Evolutionary conservation across 2,797 vertebrate genomes (phyloP), one percentile per base, ranked within the genome.

Genomic region (Sardinella longiceps): DNA sequence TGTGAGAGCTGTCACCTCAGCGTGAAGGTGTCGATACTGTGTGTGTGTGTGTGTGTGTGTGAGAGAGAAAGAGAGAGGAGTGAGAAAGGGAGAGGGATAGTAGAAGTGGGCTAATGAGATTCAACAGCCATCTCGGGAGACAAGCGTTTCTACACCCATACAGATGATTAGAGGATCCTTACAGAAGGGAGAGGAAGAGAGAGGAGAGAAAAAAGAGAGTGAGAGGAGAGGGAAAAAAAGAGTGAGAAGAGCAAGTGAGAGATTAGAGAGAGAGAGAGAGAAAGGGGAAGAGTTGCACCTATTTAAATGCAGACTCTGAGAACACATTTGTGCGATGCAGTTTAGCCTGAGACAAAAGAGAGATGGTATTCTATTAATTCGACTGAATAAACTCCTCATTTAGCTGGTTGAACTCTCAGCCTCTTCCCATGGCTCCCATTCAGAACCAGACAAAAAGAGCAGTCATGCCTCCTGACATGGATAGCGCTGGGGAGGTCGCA

Each of bases 31-130:
- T 77, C 18, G 37, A 77, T 77, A 20, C 30, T 30, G 30, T 50
- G 43, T 45, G 60, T 63, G 80, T 37, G 43, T 60, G 25, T 66
- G 28, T 66, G 60, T 28, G 25, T 15, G 33, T 18, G 37, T 43
- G 37, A 18, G 70, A 43, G 37, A 43, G 39, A 15, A n/a, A n/a
- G n/a, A 14, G 53, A 10, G 30, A 12, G 28, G 23, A 77, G 50
- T 51, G 20, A 20, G 45, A 53, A 33, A 74, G 23, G 70, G 82
- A 80, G 81, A 70, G 14, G 56, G 82, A 77, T n/a, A 63, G 48
- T 56, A 85, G 51, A 88, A 88, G 48, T 87, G 85, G 88, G 88
- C 83, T 87, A 88, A 88, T 88, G 84, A 87, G 83, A 88, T 88
- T 85, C 84, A 83, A 77, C 37, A 23, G 70, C 20, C 33, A 3